Evolutionary conservation across 2,888 invertebrate genomes (phyloP).

Genomic region (Drosophila paramelanica): DNA sequence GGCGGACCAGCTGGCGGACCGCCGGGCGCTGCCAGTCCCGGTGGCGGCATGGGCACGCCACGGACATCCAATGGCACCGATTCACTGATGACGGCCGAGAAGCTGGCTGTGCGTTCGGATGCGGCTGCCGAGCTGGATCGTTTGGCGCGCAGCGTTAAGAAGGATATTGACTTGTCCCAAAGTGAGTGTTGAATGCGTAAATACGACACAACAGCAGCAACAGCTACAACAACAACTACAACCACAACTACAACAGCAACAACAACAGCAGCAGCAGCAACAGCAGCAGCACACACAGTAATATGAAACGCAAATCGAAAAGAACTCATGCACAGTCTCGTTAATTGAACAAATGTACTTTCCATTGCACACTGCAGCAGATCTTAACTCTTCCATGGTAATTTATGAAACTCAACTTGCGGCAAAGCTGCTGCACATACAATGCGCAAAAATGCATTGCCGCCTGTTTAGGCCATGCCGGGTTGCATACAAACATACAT

Average conservation of each 20-base stretch:
- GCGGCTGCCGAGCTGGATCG: slow-evolving; percentile 97
- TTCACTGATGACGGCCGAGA: slow-evolving; percentile 86
- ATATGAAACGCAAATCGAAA: slow-evolving; percentile 5
- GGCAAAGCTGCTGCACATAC: slow-evolving; percentile 31
- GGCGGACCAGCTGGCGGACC: slow-evolving; percentile 87
- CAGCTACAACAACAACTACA: slow-evolving; percentile 10
- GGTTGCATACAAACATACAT: neutral
- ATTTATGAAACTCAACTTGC: slow-evolving; percentile 4
- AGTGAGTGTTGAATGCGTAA: slow-evolving; percentile 82
- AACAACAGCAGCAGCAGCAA: slow-evolving; percentile 5
- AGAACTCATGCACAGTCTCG: slow-evolving; percentile 17
- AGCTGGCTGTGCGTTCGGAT: slow-evolving; percentile 92
- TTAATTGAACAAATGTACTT: slow-evolving; percentile 6
- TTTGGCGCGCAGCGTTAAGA: slow-evolving; percentile 88
- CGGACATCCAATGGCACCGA: slow-evolving; percentile 83
- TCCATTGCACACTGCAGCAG: neutral
- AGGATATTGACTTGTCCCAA: slow-evolving; percentile 85
- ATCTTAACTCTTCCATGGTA: slow-evolving; percentile 1
- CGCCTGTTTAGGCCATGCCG: slow-evolving; percentile 16
- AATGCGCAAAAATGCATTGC: slow-evolving; percentile 29
- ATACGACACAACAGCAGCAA: slow-evolving; percentile 16
- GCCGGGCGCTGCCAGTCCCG: slow-evolving; percentile 74
- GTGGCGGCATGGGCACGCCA: slow-evolving; percentile 84
- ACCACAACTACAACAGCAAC: slow-evolving; percentile 3
- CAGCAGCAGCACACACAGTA: slow-evolving; percentile 12